A percentile compares a stretch with the other conserved stretches of the same genome.
Evolutionary conservation across 2,888 invertebrate species (phyloP).

Genomic region (Schizaphis graminum): DNA sequence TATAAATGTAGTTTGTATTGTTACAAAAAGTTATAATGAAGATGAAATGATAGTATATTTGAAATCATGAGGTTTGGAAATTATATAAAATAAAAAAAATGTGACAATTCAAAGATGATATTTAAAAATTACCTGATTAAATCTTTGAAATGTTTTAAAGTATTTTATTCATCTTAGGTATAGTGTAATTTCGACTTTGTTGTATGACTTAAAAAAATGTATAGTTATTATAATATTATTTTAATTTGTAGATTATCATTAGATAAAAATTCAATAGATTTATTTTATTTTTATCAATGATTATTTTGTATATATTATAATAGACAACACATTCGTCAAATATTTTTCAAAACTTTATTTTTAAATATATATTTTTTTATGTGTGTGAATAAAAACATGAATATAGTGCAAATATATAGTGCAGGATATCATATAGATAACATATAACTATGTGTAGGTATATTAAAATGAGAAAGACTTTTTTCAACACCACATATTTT

Average conservation of each 20-base stretch:
- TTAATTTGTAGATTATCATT: not conserved
- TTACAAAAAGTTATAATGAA: not conserved
- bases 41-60: not conserved
- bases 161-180: not conserved
- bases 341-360: not conserved
- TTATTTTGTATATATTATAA: not conserved
- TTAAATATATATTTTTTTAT: not conserved
- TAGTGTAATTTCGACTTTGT: not conserved
- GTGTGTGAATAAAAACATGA: not conserved
- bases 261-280: not conserved
- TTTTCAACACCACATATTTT: not conserved
- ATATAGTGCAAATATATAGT: not conserved
- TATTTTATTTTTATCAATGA: not conserved
- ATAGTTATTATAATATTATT: not conserved
- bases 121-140: not conserved
- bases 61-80: not conserved
- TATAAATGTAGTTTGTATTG: not conserved
- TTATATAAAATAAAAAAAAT: not conserved
- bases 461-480: not conserved
- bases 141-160: not conserved
- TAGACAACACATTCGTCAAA: not conserved
- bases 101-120: too few species aligned
- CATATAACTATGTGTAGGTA: not conserved
- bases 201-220: not conserved
- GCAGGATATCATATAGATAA: too few species aligned